A percentile compares a stretch with the other conserved stretches of the same genome.
phyloP scores from a whole-genome alignment of 64 coral and sea anemone species.

The Orbicella faveolata region DNA sequence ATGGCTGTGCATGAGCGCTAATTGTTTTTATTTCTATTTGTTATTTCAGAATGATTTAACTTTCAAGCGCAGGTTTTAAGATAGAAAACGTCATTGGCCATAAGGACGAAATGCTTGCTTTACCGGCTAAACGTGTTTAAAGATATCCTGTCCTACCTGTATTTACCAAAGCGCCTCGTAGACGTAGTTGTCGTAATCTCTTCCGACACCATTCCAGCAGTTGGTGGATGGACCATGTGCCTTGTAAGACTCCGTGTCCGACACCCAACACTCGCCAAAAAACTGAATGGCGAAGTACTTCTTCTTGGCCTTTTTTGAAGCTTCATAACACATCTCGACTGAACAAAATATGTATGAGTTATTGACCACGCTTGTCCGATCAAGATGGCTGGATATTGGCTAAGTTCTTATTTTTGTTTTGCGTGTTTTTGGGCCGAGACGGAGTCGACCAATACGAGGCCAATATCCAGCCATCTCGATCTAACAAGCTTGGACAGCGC shows the following conservation, averaged over 20 bases:
- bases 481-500: not conserved
- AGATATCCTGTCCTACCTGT: not conserved
- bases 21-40: too few species aligned
- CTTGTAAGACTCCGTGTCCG: slow-evolving; percentile 50
- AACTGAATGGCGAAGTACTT: slow-evolving; percentile 88
- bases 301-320: slow-evolving; percentile 60
- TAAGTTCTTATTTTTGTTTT: not conserved
- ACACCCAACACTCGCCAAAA: slow-evolving; percentile 90
- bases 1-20: too few species aligned
- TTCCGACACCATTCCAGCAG: slow-evolving; percentile 77
- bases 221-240: slow-evolving; percentile 55
- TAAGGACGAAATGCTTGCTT: not conserved
- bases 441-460: too few species aligned
- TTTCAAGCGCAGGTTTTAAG: too few species aligned
- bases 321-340: slow-evolving; percentile 86
- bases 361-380: too few species aligned
- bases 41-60: too few species aligned
- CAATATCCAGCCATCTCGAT: not conserved
- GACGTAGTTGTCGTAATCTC: slow-evolving; percentile 79
- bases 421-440: not conserved
- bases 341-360: not conserved
- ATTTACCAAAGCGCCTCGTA: slow-evolving; percentile 70
- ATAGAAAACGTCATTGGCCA: too few species aligned
- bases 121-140: not conserved
- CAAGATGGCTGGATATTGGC: too few species aligned